phyloP scores from a whole-genome alignment of 2,113 vertebrate genomes.

The Corvus hawaiiensis region DNA sequence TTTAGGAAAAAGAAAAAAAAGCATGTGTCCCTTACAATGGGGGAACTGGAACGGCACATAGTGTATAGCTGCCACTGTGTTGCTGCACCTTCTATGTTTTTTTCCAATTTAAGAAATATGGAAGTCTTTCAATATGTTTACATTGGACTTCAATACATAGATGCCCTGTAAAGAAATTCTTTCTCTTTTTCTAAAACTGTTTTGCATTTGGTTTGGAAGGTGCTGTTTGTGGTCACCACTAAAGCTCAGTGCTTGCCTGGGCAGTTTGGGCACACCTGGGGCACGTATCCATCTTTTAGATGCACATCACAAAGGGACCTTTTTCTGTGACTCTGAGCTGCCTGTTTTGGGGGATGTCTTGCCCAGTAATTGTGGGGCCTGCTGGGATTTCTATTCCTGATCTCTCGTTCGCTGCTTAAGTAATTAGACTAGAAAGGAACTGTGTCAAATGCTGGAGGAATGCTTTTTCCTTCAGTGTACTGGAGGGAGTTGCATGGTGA shows the following conservation, averaged over 20 bases:
- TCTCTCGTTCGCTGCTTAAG: background rate
- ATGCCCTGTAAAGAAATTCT: background rate
- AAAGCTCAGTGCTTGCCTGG: background rate
- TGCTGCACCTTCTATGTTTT: background rate
- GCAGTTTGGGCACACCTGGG: too few species aligned
- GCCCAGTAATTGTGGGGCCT: background rate
- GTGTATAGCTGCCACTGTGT: background rate
- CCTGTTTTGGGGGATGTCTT: background rate
- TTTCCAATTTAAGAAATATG: background rate
- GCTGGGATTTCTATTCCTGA: background rate
- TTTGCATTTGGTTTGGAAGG: background rate
- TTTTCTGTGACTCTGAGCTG: background rate
- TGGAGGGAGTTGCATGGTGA: background rate
- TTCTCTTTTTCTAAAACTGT: background rate
- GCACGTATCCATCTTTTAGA: background rate
- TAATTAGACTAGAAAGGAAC: background rate
- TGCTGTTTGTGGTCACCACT: background rate
- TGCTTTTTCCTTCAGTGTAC: background rate
- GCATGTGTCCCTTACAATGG: fast-evolving
- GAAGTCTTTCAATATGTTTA: background rate
- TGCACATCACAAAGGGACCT: background rate
- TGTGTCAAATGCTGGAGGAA: background rate
- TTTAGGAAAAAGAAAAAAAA: fast-evolving
- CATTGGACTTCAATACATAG: background rate
- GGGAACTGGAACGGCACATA: background rate